Evolutionary conservation across 1,140 invertebrate species (phyloP), one percentile per base, ranked within the genome.

Genomic region (Chlorops oryzae): DNA sequence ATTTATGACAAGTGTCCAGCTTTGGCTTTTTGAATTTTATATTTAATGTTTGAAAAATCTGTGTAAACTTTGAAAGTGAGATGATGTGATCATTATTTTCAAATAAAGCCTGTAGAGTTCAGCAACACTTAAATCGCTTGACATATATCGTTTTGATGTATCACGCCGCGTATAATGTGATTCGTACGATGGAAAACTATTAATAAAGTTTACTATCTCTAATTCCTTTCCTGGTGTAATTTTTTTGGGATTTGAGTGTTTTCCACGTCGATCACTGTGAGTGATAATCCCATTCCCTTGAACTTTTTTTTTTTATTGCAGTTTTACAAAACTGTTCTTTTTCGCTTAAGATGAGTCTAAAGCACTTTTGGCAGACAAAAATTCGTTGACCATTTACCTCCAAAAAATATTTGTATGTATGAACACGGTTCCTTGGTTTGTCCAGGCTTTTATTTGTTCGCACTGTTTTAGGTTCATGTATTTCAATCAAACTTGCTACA

Each of bases 61-160:
- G 21, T 9, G 44, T 10, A 24, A 58, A 58, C 12, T 53, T 45
- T 25, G 50, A 42, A n/a, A 51, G 1, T 35, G 47, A 51, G 10
- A 57, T 38, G 22, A 55, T 55, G 18, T 53, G 49, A n/a, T 45
- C 25, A 23, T 39, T 10, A 13, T 51, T 47, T 47, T 48, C 46
- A 18, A 39, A 28, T 45, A 46, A 18, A 55, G 34, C 17, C 48
- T 37, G 27, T 53, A 52, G 13, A 53, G 52, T 38, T 24, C 50
- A 21, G 37, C n/a, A 17, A 57, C 18, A 18, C 27, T 54, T 45
- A 53, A 47, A 34, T 56, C 22, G n/a, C 46, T 4, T n/a, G 3
- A 22, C 17, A 55, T 40, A 55, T 54, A 55, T 40, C 35, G 50
- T 9, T 63, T 58, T 45, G 53, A 73, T 72, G 70, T 45, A 21